Evolutionary conservation across 1,140 invertebrate genomes (phyloP), one percentile per base, ranked within the genome.

Genomic region (Heliconius nattereri): DNA sequence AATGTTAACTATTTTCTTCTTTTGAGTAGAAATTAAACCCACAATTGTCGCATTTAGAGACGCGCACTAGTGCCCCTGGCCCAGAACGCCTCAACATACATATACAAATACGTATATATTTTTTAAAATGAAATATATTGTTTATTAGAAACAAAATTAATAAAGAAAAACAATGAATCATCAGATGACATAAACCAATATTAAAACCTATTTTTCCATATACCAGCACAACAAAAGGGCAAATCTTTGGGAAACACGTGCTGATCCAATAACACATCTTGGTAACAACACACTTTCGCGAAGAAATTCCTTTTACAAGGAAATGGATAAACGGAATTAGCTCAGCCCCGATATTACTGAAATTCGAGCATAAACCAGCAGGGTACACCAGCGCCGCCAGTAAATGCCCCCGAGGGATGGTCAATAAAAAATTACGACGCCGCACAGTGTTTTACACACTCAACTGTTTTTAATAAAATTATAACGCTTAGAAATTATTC

Each of bases 341-440:
- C 52, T 49, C 71, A 49, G 78, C 77, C 73, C 57, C 71, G 74
- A 80, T 78, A 83, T 83, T 75, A 82, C 81, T 32, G 49, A 81
- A 78, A 78, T 81, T 78, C 77, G 77, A 45, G 29, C 71, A 76
- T 74, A 80, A 78, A 78, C 74, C 57, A 81, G 71, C 75, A 26
- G 75, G 60, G 45, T 78, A 71, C 71, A 72, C 75, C 72, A 37
- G 23, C 80, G 74, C 75, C 78, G 60, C 66, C 75, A 72, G 75
- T 73, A 80, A 80, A 74, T 71, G 76, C 73, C 66, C 81, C 73
- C 81, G 54, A 13, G 79, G 76, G 81, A 78, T 80, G 32, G 78
- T 40, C 76, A 76, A 83, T 80, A 83, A 83, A 83, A 83, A 82
- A 82, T 82, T 82, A 80, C 81, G 81, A 82, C 13, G 20, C 54